phyloP scores from a whole-genome alignment of 2,888 invertebrate genomes.

The Ariolimax columbianus region DNA sequence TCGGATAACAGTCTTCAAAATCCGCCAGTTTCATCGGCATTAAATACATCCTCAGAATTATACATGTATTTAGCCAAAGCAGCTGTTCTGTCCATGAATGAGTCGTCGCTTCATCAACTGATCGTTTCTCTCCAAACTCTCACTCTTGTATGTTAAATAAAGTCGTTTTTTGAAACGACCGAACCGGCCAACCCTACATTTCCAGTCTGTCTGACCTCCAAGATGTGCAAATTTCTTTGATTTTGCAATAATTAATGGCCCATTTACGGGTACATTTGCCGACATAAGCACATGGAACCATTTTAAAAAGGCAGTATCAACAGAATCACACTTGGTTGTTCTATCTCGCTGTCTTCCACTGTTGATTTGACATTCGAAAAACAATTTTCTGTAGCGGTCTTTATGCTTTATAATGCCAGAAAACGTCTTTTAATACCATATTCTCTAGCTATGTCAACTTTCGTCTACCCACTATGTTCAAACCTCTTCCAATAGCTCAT shows the following conservation, averaged over 20 bases:
- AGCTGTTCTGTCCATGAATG: not conserved
- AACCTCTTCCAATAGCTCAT: too few relatives aligned
- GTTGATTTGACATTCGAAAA: too few relatives aligned
- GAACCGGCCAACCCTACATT: constrained; percentile 3
- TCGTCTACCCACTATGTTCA: too few relatives aligned
- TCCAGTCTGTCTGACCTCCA: too few relatives aligned
- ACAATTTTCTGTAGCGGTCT: too few relatives aligned
- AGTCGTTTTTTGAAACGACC: constrained; percentile 4
- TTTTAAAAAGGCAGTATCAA: constrained; percentile 7
- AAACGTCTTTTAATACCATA: too few relatives aligned
- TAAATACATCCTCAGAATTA: too few relatives aligned
- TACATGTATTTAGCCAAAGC: too few relatives aligned
- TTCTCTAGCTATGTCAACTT: too few relatives aligned
- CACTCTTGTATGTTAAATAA: not conserved
- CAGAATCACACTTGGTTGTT: not conserved
- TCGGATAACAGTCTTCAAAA: constrained; percentile 54
- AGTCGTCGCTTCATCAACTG: not conserved
- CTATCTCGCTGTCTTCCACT: constrained; percentile 4
- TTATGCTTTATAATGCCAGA: too few relatives aligned
- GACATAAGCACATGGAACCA: not conserved
- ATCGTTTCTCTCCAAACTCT: not conserved
- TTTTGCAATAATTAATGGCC: constrained; percentile 3
- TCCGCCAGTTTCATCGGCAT: constrained; percentile 53
- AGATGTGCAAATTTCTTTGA: not conserved
- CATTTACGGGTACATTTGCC: not conserved